Conservation (phyloP, 2,888 invertebrate genomes). For the Pachliopta kotzebuea region DNA sequence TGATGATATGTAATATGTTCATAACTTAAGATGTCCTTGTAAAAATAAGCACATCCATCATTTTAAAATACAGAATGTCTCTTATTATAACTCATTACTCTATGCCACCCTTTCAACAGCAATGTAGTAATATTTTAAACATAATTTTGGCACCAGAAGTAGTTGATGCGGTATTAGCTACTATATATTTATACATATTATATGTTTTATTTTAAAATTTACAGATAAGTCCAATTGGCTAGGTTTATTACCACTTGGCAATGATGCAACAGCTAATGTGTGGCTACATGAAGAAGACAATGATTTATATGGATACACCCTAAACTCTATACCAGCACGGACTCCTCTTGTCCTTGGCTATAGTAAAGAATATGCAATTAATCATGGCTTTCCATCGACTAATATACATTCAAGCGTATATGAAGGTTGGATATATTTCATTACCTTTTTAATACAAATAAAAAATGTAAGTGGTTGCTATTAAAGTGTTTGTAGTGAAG, state of each 20-base stretch:
- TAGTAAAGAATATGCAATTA: slow-evolving; percentile 48
- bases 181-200: too few relatives aligned
- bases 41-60: too few relatives aligned
- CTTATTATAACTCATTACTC: too few relatives aligned
- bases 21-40: too few relatives aligned
- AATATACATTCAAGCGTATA: slow-evolving; percentile 44
- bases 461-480: background rate
- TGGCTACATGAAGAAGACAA: slow-evolving; percentile 56
- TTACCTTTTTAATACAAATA: too few relatives aligned
- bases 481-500: background rate
- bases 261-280: slow-evolving; percentile 49
- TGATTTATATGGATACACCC: slow-evolving; percentile 50
- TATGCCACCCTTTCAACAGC: too few relatives aligned
- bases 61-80: too few relatives aligned
- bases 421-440: background rate
- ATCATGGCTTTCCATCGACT: slow-evolving; percentile 40
- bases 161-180: too few relatives aligned
- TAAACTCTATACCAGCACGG: slow-evolving; percentile 42
- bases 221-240: slow-evolving; percentile 66
- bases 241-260: slow-evolving; percentile 51
- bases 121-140: too few relatives aligned
- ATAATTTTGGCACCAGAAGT: too few relatives aligned
- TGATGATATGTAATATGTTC: too few relatives aligned
- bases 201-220: slow-evolving; percentile 23
- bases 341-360: slow-evolving; percentile 53